Percentiles rank a stretch among this genome's conserved stretches.
Evolutionary conservation across 2,888 invertebrate species (phyloP).

Genomic region (Eupithecia centaureata): DNA sequence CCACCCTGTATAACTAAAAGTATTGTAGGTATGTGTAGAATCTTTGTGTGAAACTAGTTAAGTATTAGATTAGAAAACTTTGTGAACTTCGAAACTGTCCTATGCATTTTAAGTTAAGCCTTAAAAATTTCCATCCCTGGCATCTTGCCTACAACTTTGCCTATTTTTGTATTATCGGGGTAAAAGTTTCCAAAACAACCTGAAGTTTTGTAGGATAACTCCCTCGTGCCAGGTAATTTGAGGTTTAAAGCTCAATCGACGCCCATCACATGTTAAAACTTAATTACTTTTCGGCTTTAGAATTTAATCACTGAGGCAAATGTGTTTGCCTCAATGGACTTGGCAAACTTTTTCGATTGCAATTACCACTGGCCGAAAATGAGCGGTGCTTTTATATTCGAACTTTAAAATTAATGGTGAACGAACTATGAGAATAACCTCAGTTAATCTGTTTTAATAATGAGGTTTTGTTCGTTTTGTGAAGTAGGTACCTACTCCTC

Average conservation of each 20-base stretch:
- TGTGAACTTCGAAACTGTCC: not conserved
- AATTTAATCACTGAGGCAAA: slow-evolving; percentile 35
- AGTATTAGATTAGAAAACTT: slow-evolving; percentile 2
- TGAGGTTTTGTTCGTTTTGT: not conserved
- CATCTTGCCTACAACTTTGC: slow-evolving; percentile 9
- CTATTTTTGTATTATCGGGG: not conserved
- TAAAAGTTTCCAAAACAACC: slow-evolving; percentile 11
- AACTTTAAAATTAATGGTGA: slow-evolving; percentile 7
- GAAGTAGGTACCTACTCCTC: too few relatives aligned
- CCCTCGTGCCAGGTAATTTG: slow-evolving; percentile 26
- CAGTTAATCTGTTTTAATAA: not conserved
- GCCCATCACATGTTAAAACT: slow-evolving; percentile 42
- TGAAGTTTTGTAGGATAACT: slow-evolving; percentile 11
- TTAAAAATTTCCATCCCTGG: slow-evolving; percentile 7
- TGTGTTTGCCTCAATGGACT: slow-evolving; percentile 21
- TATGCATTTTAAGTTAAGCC: slow-evolving; percentile 6
- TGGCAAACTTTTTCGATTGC: slow-evolving; percentile 12
- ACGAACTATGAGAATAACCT: not conserved
- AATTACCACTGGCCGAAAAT: not conserved
- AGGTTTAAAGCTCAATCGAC: slow-evolving; percentile 43
- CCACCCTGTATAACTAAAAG: slow-evolving; percentile 6
- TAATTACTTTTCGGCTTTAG: slow-evolving; percentile 46
- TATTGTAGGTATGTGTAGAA: not conserved
- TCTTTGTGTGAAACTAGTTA: not conserved
- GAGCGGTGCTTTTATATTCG: slow-evolving; percentile 7